These are phyloP conservation scores for Paralichthys olivaceus DNA, from an alignment of 2,113 vertebrate genomes.

Conservation along the genomic window DNA sequence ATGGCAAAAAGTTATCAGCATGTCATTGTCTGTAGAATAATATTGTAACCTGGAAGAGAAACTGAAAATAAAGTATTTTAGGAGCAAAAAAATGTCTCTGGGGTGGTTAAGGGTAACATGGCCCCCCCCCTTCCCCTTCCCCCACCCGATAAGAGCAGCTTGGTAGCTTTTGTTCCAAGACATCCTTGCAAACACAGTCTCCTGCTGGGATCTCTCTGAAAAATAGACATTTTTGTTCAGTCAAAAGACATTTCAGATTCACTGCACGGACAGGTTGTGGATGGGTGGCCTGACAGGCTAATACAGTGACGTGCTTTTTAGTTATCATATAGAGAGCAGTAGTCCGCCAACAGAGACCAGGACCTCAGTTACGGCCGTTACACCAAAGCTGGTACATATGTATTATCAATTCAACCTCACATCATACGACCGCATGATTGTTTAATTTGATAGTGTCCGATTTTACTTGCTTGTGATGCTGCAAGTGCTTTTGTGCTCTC, in stretches of 20 bases:
- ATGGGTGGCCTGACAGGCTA: background rate
- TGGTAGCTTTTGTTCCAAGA: background rate
- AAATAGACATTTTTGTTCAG: background rate
- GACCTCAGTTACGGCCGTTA: too few relatives aligned
- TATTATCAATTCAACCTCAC: too few relatives aligned
- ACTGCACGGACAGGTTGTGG: background rate
- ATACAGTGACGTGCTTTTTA: too few relatives aligned
- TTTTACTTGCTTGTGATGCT: conserved; percentile 21
- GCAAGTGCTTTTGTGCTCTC: conserved; percentile 13
- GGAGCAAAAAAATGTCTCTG: background rate
- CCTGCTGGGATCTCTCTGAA: too few relatives aligned
- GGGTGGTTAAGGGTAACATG: background rate
- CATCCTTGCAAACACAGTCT: background rate
- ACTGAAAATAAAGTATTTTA: background rate
- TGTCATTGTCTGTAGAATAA: background rate
- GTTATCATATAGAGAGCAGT: too few relatives aligned
- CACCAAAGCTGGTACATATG: too few relatives aligned
- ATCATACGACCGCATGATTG: background rate
- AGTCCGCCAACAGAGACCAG: too few relatives aligned
- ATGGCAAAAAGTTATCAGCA: background rate
- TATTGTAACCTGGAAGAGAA: background rate
- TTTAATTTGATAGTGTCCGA: background rate
- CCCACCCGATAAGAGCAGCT: background rate
- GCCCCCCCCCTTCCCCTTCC: too few relatives aligned
- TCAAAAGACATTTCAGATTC: background rate